Evolutionary conservation across 2,797 vertebrate genomes (phyloP), one percentile per base, ranked within the genome.

Genomic region (Heteromormyrus szaboi): DNA sequence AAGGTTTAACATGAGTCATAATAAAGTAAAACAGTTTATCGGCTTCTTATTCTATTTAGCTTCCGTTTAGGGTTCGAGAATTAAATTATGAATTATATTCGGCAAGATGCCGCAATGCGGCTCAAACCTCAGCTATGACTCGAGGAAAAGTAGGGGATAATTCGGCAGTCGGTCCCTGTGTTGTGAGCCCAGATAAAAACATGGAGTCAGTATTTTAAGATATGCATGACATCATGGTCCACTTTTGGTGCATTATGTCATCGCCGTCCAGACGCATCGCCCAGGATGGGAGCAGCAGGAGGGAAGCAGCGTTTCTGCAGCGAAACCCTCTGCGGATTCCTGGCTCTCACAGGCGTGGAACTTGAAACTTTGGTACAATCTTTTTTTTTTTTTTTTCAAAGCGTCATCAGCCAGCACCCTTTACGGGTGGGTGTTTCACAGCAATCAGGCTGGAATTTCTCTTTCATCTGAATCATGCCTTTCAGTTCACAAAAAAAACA

Each of bases 211-310:
- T 93, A 94, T 95, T 95, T 93, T 94, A 92, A 93, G 93, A 95
- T 94, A 90, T 89, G 92, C 94, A 96, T 97, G 96, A 96, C 96
- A 96, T 97, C 96, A 97, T 94, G 84, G 90, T 92, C 95, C 95
- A 93, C 94, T 96, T 96, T 96, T 96, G 96, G 96, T 92, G 92
- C 95, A 96, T 97, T 95, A 96, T 95, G 95, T 97, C 96, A 96
- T 95, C 93, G 93, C 94, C 95, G 94, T 95, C 95, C 93, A 96
- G 95, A 95, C 87, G 87, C 95, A 96, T 95, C 96, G 96, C 95
- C 93, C n/a, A 90, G 92, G 92, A 92, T 94, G 95, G 95, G 95
- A 94, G 94, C 94, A 94, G 95, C 94, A 50, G 93, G 95, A 94
- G 88, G 37, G 94, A 93, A 95, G 96, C 94, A 95, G 95, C 89